Base-by-base conservation (phyloP, 2,113 vertebrate genomes). In the Tympanuchus pallidicinctus region DNA sequence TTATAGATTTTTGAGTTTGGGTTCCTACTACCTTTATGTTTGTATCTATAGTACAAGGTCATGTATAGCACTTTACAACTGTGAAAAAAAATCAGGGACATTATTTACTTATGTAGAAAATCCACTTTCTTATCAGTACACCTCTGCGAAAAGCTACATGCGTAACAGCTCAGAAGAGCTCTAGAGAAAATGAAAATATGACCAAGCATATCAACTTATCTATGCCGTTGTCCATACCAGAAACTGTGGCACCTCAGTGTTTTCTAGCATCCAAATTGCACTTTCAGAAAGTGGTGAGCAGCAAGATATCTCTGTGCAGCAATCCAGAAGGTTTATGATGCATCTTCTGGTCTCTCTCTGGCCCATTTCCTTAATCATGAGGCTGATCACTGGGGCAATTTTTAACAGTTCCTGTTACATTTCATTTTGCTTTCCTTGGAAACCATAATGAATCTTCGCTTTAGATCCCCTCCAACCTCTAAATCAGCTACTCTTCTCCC, bases 291-390 rank as follows among this genome's bases (percentile, higher is more conserved):
- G 22, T 64, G 72, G 56, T 66, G 71, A 60, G 81, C 71, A 69
- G 70, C 66, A 78, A 80, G 59, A 65, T 87, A 72, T 16, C 63
- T 36, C 3, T 4, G 17, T 47, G 34, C 14, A 20, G 25, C 43
- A 69, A 61, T 77, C 38, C 75, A 61, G 25, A n/a, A 64, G 75
- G 87, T 85, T 94, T 82, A 92, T 40, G 60, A 45, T 60, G 52
- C 64, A 52, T 89, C 43, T 86, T 92, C 84, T 28, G 14, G 36
- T 92, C 52, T 80, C 52, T 66, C 64, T 88, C 57, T 90, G 82
- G 34, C 67, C 89, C 79, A 48, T 89, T 88, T 92, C 82, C 89
- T 92, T 66, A 64, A 97, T 57, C 82, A 61, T 8, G 27, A 28
- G 60, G 52, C 72, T 92, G 67, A 80, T 86, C 70, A 74, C 64